Percentiles rank a stretch among this genome's conserved stretches.
Conservation (phyloP, 2,888 invertebrate species). For the Euplagia quadripunctaria region DNA sequence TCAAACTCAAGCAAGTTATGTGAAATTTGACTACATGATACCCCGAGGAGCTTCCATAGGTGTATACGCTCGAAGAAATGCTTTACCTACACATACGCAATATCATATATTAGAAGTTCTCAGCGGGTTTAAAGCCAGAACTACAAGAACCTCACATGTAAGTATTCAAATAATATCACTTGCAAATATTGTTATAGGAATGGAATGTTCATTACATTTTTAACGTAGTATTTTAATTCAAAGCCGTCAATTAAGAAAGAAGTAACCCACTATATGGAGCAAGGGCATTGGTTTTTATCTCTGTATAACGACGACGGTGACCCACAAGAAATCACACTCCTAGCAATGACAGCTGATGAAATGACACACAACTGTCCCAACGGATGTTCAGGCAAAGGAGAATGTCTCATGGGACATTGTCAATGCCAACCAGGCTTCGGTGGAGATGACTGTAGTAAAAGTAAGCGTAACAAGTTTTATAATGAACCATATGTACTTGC, state of each 20-base stretch:
- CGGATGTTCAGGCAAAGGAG: conserved; percentile 98
- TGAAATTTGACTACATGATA: conserved; percentile 97
- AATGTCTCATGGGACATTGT: conserved; percentile 97
- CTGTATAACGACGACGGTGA: conserved; percentile 98
- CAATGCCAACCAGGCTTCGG: conserved; percentile 98
- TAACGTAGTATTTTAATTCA: conserved; percentile 41
- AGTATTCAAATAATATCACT: conserved; percentile 74
- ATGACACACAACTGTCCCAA: conserved; percentile 98
- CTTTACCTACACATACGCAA: conserved; percentile 98
- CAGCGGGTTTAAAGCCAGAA: conserved; percentile 95
- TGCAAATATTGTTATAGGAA: not conserved
- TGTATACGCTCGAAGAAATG: conserved; percentile 97
- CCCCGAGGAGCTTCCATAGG: conserved; percentile 97
- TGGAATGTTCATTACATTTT: conserved; percentile 1
- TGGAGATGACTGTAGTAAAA: conserved; percentile 98
- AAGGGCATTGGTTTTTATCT: conserved; percentile 98
- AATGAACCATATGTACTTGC: not conserved
- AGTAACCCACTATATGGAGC: conserved; percentile 97
- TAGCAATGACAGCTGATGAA: conserved; percentile 94
- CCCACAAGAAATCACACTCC: conserved; percentile 94
- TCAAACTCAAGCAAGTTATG: conserved; percentile 97
- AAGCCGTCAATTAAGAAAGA: conserved; percentile 96
- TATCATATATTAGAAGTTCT: conserved; percentile 98
- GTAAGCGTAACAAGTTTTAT: conserved; percentile 84
- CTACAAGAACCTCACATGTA: conserved; percentile 95